These are phyloP conservation scores for Andricus quercusramuli DNA, from an alignment of 2,888 invertebrate genomes.

Conservation along the genomic window DNA sequence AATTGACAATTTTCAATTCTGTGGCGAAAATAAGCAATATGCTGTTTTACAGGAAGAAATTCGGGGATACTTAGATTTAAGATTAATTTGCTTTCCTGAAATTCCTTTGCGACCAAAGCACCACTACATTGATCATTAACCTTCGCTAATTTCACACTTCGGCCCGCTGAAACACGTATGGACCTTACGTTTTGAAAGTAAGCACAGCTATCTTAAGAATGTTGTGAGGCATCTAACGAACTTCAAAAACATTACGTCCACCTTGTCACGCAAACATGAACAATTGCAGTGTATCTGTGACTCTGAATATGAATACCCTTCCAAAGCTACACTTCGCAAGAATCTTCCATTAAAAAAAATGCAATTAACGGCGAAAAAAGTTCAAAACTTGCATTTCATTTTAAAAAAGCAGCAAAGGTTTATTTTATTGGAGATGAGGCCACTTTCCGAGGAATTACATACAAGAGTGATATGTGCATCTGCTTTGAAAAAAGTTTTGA, in stretches of 20 bases:
- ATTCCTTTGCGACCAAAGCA: background rate
- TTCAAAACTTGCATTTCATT: too few species aligned
- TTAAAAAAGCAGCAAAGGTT: background rate
- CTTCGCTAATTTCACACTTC: slow-evolving; percentile 41
- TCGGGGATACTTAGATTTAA: slow-evolving; percentile 2
- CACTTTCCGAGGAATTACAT: too few species aligned
- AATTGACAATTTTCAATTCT: slow-evolving; percentile 23
- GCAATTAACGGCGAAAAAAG: background rate
- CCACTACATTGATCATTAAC: background rate
- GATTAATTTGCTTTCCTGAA: background rate
- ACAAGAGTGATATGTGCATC: too few species aligned
- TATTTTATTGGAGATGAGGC: too few species aligned
- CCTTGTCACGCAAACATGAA: slow-evolving; percentile 18
- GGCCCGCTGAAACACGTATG: slow-evolving; percentile 44
- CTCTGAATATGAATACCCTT: too few species aligned
- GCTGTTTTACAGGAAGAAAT: slow-evolving; percentile 46
- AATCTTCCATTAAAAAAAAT: too few species aligned
- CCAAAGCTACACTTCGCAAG: slow-evolving; percentile 18
- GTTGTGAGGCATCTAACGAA: slow-evolving; percentile 52
- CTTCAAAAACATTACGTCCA: slow-evolving; percentile 55
- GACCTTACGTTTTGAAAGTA: slow-evolving; percentile 57
- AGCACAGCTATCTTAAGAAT: slow-evolving; percentile 60
- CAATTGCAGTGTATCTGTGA: too few species aligned
- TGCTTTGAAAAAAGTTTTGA: too few species aligned
- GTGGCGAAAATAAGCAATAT: slow-evolving; percentile 37